These are phyloP conservation scores for Macropus fuliginosus DNA, from an alignment of 2,797 vertebrate genomes.

Conservation along the genomic window DNA sequence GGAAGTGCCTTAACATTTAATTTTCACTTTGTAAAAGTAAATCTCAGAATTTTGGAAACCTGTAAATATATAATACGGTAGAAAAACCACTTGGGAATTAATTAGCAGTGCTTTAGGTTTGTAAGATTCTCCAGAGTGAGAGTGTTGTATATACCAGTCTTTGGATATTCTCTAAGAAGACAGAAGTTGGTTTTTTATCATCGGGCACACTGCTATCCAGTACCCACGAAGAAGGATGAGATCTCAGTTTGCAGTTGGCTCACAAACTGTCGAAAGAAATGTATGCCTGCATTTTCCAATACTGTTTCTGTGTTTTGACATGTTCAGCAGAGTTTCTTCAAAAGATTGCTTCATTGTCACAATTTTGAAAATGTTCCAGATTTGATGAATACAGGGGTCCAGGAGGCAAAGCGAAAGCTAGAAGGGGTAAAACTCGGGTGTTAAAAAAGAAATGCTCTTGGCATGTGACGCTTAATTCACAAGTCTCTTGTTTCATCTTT, in stretches of 20 bases:
- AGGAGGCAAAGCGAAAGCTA: neutral
- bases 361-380: neutral
- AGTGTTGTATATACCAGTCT: neutral
- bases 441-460: neutral
- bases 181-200: conserved; percentile 2
- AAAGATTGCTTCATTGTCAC: neutral
- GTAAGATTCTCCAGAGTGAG: neutral
- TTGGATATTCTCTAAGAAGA: neutral
- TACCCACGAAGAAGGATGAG: neutral
- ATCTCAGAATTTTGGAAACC: conserved; percentile 12
- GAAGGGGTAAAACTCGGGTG: neutral
- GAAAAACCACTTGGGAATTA: neutral
- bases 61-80: conserved; percentile 20
- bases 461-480: neutral
- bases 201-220: neutral
- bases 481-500: neutral
- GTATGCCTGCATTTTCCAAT: neutral
- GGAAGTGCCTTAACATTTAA: conserved; percentile 28
- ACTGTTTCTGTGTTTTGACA: neutral
- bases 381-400: neutral
- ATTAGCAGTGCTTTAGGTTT: neutral
- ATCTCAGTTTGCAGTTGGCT: neutral
- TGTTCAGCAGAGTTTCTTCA: neutral
- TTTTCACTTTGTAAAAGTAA: conserved; percentile 22
- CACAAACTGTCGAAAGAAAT: neutral